Percentiles rank a stretch among this genome's conserved stretches.
Evolutionary conservation across 2,888 invertebrate genomes (phyloP).

Genomic region (Charanyca ferruginea): DNA sequence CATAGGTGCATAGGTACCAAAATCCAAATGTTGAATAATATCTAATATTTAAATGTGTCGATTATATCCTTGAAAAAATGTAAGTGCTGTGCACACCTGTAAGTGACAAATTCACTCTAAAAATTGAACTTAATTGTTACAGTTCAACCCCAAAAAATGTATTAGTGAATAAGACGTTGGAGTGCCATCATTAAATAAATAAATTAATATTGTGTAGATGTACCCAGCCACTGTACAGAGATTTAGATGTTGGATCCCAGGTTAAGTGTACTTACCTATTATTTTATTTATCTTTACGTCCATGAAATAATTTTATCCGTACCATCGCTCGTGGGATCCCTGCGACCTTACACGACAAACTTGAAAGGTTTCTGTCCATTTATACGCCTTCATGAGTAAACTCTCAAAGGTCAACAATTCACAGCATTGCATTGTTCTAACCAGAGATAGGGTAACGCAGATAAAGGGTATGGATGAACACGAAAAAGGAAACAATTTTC

Average conservation of each 20-base stretch:
- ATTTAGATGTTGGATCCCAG: slow-evolving; percentile 1
- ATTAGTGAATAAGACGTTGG: too few species aligned
- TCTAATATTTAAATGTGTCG: too few species aligned
- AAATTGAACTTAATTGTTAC: too few species aligned
- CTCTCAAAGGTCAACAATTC: slow-evolving; percentile 47
- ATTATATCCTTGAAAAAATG: too few species aligned
- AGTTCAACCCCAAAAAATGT: too few species aligned
- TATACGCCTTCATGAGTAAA: slow-evolving; percentile 33
- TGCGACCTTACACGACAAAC: slow-evolving; percentile 49
- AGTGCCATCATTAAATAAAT: too few species aligned
- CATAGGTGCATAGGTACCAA: too few species aligned
- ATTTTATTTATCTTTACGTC: neutral
- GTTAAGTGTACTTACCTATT: neutral
- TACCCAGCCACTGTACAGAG: neutral
- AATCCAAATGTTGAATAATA: too few species aligned
- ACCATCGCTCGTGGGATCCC: slow-evolving; percentile 37
- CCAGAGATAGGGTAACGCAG: slow-evolving; percentile 4
- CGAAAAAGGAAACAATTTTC: slow-evolving; percentile 24
- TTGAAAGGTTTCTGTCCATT: slow-evolving; percentile 56
- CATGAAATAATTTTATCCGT: slow-evolving; percentile 8
- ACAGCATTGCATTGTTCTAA: slow-evolving; percentile 45
- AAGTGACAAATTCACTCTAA: too few species aligned
- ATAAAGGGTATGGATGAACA: neutral
- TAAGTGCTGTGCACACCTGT: too few species aligned
- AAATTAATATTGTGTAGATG: too few species aligned